Base-by-base conservation (phyloP, 2,888 invertebrate species). In the Venustoraphidia nigricollis region DNA sequence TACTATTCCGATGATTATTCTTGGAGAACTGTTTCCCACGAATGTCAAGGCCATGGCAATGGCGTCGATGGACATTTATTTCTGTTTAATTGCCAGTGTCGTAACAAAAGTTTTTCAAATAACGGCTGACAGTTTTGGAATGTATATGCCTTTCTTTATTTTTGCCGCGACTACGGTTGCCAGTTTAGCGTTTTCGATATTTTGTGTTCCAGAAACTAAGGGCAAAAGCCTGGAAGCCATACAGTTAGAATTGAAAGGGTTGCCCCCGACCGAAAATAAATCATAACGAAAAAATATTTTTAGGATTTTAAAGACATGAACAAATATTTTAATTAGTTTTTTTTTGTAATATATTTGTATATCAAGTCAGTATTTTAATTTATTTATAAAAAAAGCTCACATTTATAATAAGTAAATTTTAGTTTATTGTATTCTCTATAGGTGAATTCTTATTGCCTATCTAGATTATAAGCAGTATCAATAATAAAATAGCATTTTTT, bases 21-120 rank as follows among this genome's bases (percentile, higher is more conserved):
- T 73, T 54, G 68, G 71, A 0, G 76, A 76, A 59, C 57, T 76
- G 9, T 73, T 79, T 59, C 70, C 79, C 48, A 59, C 70, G 1
- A 67, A 70, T 52, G 73, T 72, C 2, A 71, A 76, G 56, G 73
- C 76, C 1, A 63, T 71, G 10, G 75, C 78, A 0, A 65, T 75
- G 11, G 72, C 74, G 14, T 60, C 76, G 10, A 70, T 72, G 2
- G 70, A 75, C 8, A 65, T 76, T 46, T 67, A 71, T 49, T 75
- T 71, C 48, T 69, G 71, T 43, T 50, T 67, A 5, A 62, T 68
- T 42, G 70, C 68, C 0, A 70, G 71, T 49, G 44, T 69, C 8
- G 65, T 71, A 2, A 68, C 73, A 0, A 66, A 72, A 50, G 62
- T 67, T 13, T 73, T 70, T 53, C 66, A 68, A 51, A 56, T 62